Evolutionary conservation across 2,888 invertebrate genomes (phyloP), one percentile per base, ranked within the genome.

Genomic region (Trachelus stipa): DNA sequence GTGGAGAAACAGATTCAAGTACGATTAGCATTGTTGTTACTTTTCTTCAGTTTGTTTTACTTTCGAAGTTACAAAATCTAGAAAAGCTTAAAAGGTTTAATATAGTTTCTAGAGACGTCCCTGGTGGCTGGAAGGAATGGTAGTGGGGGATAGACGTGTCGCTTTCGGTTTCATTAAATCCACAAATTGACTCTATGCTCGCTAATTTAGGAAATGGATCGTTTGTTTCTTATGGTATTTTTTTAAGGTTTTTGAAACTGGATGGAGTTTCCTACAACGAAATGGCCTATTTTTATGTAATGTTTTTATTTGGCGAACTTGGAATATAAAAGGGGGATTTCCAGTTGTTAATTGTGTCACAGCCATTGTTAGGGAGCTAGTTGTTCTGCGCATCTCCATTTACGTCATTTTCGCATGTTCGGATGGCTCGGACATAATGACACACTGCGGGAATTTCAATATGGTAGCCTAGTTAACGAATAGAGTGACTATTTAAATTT

Each of bases 71-170:
- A 56, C 56, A 9, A 56, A 56, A 23, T 56, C 9, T 56, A 23
- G 9, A 23, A 23, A 23, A 23, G 23, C 9, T 23, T 56, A 9
- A 23, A 56, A 56, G 23, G 23, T 15, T 56, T 56, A 56, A 23
- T 56, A 56, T 23, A 56, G 23, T 56, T 56, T 56, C 23, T 56
- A 56, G 56, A 56, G 9, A 56, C 56, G 56, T 23, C 9, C 56
- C 56, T 56, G 56, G 2, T 56, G 23, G 2, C 56, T 56, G 23
- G 2, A 56, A 56, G 23, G 11, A 23, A 23, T 68, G 34, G 35
- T 11, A 34, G 74, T 69, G n/a, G 76, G 71, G n/a, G 30, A 35
- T 15, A 31, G 71, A 76, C 30, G 69, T 73, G 73, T 78, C 78
- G 73, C 56, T 76, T 68, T 71, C 71, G 15, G 31, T 71, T 71